phyloP scores from a whole-genome alignment of 2,888 invertebrate genomes.

The Lathronympha strigana region DNA sequence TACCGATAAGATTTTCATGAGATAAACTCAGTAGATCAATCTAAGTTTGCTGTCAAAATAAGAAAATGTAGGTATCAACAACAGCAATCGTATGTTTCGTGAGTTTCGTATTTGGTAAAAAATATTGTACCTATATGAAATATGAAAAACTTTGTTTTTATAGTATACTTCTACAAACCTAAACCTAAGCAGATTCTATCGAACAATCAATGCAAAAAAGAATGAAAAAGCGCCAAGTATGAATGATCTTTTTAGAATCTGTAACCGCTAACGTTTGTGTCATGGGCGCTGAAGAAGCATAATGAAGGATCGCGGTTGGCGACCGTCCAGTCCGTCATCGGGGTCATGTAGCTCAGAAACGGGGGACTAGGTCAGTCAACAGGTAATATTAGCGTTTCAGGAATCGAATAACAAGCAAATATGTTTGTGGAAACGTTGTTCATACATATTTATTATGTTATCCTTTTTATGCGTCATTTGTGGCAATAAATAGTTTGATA shows the following conservation, averaged over 20 bases:
- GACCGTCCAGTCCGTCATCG: slow-evolving; percentile 33
- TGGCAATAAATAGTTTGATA: neutral
- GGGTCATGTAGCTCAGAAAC: slow-evolving; percentile 8
- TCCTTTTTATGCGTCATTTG: neutral
- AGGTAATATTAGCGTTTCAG: slow-evolving; percentile 25
- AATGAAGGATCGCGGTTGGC: slow-evolving; percentile 25
- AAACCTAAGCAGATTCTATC: too few species aligned
- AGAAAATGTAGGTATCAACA: too few species aligned
- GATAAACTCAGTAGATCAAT: slow-evolving; percentile 18
- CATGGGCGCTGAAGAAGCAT: neutral
- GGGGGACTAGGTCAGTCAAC: slow-evolving; percentile 17
- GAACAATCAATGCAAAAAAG: neutral
- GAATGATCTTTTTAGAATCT: neutral
- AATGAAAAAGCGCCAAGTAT: neutral
- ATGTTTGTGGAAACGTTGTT: neutral
- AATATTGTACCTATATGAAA: too few species aligned
- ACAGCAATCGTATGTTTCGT: too few species aligned
- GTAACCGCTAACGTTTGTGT: slow-evolving; percentile 25
- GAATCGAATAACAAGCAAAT: neutral
- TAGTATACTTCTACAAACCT: too few species aligned
- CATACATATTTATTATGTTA: neutral
- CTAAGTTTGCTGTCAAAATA: too few species aligned
- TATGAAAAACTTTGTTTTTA: too few species aligned
- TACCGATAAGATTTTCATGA: slow-evolving; percentile 12
- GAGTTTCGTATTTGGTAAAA: too few species aligned